These are phyloP conservation scores for Oscheius myriophilus DNA, from an alignment of 2,888 invertebrate species.

Conservation along the genomic window DNA sequence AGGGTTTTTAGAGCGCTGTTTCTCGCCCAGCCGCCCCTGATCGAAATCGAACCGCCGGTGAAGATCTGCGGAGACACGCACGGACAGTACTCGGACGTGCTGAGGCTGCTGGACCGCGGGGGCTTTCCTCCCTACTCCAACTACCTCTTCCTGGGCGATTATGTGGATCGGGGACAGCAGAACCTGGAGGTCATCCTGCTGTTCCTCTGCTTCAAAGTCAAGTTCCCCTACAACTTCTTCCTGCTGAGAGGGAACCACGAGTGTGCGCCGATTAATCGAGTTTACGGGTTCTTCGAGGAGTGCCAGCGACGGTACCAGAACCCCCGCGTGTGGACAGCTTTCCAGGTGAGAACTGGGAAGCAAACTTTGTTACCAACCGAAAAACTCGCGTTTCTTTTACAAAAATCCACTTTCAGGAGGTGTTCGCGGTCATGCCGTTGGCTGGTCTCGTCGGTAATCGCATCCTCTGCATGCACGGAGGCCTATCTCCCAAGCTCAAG, in stretches of 20 bases:
- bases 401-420: slow-evolving; percentile 8
- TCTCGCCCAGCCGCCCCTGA: background rate
- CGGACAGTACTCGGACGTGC: slow-evolving; percentile 37
- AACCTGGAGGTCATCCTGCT: too few species aligned
- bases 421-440: slow-evolving; percentile 38
- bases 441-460: slow-evolving; percentile 40
- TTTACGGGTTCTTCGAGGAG: slow-evolving; percentile 19
- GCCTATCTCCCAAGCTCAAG: too few species aligned
- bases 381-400: too few species aligned
- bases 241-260: too few species aligned
- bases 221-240: too few species aligned
- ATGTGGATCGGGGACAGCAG: too few species aligned
- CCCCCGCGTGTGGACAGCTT: background rate
- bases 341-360: slow-evolving; percentile 12
- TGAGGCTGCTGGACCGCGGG: slow-evolving; percentile 56
- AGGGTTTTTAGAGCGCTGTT: slow-evolving; percentile 5
- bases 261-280: slow-evolving; percentile 17
- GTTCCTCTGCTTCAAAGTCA: too few species aligned
- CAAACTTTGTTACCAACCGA: background rate
- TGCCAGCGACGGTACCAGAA: slow-evolving; percentile 14
- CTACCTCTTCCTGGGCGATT: too few species aligned
- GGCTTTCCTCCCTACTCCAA: slow-evolving; percentile 59
- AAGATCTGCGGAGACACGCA: slow-evolving; percentile 23
- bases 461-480: too few species aligned
- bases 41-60: slow-evolving; percentile 15